Evolutionary conservation across 2,888 invertebrate species (phyloP), one percentile per base, ranked within the genome.

Genomic region (Cheilosia scutellata): DNA sequence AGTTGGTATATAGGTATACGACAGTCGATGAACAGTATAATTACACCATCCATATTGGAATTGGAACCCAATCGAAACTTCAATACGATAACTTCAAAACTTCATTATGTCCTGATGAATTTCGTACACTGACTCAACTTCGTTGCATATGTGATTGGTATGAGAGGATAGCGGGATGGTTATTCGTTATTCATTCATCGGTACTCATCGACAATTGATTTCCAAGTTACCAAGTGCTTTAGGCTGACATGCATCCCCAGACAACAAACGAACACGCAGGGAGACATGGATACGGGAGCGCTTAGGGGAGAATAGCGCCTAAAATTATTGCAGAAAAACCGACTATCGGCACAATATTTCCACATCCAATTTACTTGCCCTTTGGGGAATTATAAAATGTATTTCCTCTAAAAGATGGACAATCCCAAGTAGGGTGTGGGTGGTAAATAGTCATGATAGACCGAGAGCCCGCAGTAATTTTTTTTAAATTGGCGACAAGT

Each of bases 11-110:
- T 2, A 0, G 1, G 20, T 47, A 20, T 7, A 47, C 62, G 40
- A 68, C 37, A 74, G 57, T 27, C 63, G 74, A 20, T 53, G 83
- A 83, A 79, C 68, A 70, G 79, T 83, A 58, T 83, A 83, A 83
- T 83, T 83, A 74, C 57, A 74, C 42, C 37, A 37, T 31, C 70
- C 70, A 70, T 83, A 44, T 55, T 20, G 55, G 55, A 51, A 82
- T 79, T 74, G 79, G 79, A 83, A 58, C 83, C 83, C 83, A 83
- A 83, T 83, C 83, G 79, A 72, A 77, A 72, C 40, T 60, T 82
- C 42, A 60, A 72, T 72, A 60, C 29, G 27, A n/a, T n/a, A n/a
- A n/a, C n/a, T n/a, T n/a, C n/a, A n/a, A 58, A 47, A 70, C 79
- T 68, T n/a, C n/a, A n/a, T n/a, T 72, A 82, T 78, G 25, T 58